Base-by-base conservation (phyloP, 2,113 vertebrate genomes). In the Gorsachius goisagi region DNA sequence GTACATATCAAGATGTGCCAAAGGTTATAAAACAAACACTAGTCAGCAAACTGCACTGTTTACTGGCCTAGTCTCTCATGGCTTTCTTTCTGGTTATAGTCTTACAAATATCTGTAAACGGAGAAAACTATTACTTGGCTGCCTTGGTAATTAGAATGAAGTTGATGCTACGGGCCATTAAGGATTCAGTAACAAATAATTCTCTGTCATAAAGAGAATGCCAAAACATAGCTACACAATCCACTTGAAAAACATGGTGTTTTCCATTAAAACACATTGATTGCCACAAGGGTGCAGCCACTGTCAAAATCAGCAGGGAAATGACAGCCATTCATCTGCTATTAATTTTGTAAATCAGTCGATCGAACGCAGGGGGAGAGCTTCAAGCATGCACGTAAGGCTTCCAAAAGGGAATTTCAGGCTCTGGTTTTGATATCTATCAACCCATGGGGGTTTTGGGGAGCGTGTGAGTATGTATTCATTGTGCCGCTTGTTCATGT, bases 1-100 rank as follows among this genome's bases (percentile, higher is more conserved):
- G 95, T 96, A 97, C 93, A 97, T 97, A 98, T 96, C 95, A 89
- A 96, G 93, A 97, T 96, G 95, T 98, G 97, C 96, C 96, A 98
- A 97, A 97, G 50, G 91, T 97, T 97, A 96, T 97, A 98, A 98
- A 97, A 74, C 91, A 97, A 98, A 97, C 94, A 87, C 95, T 86
- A 98, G 97, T 92, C 84, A 89, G 97, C 91, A 97, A 97, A 94
- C 76, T 91, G 93, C 62, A 82, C 94, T 96, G 92, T 77, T 96
- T 88, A 95, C 91, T 75, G 93, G 94, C 91, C 76, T 47, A 73
- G 84, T 90, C 93, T 83, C 83, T 97, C 50, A 63, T 85, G 89
- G 89, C 79, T 97, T 96, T 30, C 87, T 97, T 94, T 97, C 91
- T 94, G 83, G 88, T 90, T 96, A 84, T 75, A 94, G 95, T 94